A percentile compares a stretch with the other conserved stretches of the same genome.
phyloP scores from a whole-genome alignment of 2,113 vertebrate species.

The Atherinomorus stipes region DNA sequence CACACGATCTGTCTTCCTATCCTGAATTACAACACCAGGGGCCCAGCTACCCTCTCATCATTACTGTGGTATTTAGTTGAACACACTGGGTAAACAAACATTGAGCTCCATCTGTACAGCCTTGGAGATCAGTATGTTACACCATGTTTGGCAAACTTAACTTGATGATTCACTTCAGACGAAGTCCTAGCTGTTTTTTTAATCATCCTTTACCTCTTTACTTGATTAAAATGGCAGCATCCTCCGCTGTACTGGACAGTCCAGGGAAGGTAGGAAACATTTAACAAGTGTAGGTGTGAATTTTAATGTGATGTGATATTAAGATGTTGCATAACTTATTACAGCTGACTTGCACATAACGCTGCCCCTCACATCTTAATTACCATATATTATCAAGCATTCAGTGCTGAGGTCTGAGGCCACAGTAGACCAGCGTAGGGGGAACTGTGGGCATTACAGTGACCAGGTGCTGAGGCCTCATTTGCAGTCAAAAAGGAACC shows the following conservation, averaged over 20 bases:
- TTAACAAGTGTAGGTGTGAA: neutral
- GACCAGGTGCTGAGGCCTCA: slow-evolving; percentile 60
- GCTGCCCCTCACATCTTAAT: slow-evolving; percentile 32
- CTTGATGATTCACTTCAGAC: slow-evolving; percentile 48
- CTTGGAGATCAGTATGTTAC: slow-evolving; percentile 54
- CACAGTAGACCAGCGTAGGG: slow-evolving; percentile 23
- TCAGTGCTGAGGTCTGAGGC: slow-evolving; percentile 24
- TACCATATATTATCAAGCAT: slow-evolving; percentile 38
- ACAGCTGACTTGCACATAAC: slow-evolving; percentile 28
- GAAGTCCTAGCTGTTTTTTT: slow-evolving; percentile 18
- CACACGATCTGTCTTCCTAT: slow-evolving; percentile 56
- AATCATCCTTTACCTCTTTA: neutral
- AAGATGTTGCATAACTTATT: slow-evolving; percentile 37
- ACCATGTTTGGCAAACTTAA: slow-evolving; percentile 59
- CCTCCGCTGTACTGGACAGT: slow-evolving; percentile 8
- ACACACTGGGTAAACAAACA: slow-evolving; percentile 69
- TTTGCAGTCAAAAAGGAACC: slow-evolving; percentile 69
- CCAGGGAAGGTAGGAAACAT: neutral
- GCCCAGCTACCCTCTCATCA: slow-evolving; percentile 64
- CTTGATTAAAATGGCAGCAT: neutral
- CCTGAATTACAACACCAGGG: slow-evolving; percentile 72
- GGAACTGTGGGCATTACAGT: slow-evolving; percentile 33
- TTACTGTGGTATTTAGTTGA: slow-evolving; percentile 67
- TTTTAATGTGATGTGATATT: slow-evolving; percentile 19
- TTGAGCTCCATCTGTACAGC: slow-evolving; percentile 65